Percentiles rank a stretch among this genome's conserved stretches.
These are phyloP conservation scores for Drosophila burlai DNA, from an alignment of 1,140 invertebrate species.

Conservation along the genomic window DNA sequence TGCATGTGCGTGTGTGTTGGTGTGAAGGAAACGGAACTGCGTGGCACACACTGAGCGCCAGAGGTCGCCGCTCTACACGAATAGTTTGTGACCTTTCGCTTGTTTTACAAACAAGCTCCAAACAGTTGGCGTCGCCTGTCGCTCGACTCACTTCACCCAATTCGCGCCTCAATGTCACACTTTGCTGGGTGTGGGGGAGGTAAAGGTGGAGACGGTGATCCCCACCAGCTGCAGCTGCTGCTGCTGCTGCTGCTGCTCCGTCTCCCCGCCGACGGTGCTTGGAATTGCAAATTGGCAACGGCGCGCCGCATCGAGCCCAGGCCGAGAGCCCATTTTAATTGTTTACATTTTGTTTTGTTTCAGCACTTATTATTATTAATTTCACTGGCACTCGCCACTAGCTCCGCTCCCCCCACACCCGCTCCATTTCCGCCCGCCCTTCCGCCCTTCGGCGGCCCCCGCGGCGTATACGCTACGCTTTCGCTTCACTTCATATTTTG, in stretches of 20 bases:
- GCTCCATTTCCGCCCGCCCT: conserved; percentile 1
- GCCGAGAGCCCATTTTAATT: conserved; percentile 78
- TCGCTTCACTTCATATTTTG: conserved; percentile 3
- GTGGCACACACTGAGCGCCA: conserved; percentile 61
- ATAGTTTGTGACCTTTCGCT: conserved; percentile 81
- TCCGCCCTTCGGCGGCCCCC: conserved; percentile 6
- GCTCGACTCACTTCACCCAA: conserved; percentile 33
- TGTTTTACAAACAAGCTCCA: conserved; percentile 78
- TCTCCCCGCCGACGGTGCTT: conserved; percentile 54
- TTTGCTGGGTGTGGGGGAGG: conserved; percentile 11
- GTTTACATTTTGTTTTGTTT: conserved; percentile 83
- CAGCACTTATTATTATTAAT: conserved; percentile 83
- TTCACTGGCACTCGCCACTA: conserved; percentile 59
- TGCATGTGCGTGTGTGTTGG: conserved; percentile 37
- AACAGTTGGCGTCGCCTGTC: conserved; percentile 55
- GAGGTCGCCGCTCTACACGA: conserved; percentile 76
- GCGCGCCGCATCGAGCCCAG: conserved; percentile 60
- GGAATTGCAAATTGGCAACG: conserved; percentile 79
- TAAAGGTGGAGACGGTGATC: background rate
- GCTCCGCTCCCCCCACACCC: conserved; percentile 14
- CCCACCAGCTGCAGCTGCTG: conserved; percentile 32
- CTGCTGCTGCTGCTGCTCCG: conserved; percentile 29
- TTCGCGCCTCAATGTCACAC: conserved; percentile 75
- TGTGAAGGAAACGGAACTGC: conserved; percentile 58
- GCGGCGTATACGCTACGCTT: conserved; percentile 10